Evolutionary conservation across 2,113 vertebrate species (phyloP), one percentile per base, ranked within the genome.

Genomic region (Sardina pilchardus): DNA sequence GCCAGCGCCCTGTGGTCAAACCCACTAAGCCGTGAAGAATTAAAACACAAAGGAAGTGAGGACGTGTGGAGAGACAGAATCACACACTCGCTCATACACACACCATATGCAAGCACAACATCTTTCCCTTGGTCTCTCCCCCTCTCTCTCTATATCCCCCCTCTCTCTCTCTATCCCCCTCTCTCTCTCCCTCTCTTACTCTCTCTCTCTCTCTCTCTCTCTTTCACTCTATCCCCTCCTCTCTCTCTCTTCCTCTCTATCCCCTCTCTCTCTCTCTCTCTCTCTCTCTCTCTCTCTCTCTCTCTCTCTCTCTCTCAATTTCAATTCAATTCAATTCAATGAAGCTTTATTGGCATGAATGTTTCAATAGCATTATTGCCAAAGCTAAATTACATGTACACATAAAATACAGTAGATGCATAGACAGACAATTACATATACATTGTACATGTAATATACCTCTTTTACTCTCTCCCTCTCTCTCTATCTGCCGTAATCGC

Each of bases 41-140:
- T 91, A 26, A 90, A 93, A 92, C 86, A 91, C 71, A 91, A 89
- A 91, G 83, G 67, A 85, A 82, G 75, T 86, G 34, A 44, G 47
- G 86, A 56, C 30, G 90, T 36, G 71, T 36, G 10, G 63, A 78
- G 71, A 78, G 71, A 78, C 19, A 19, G 30, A 36, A 78, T 78
- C 71, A 78, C 71, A 78, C 71, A 36, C 71, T 36, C 30, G 0
- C 67, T 36, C 26, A 75, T 0, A 75, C 67, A 75, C 9, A 34
- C 67, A 8, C 6, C 26, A 63, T n/a, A 6, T 26, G 26, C 4
- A 26, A n/a, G 24, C 9, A 67, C 59, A 30, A 21, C 24, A 56
- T 56, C 53, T 56, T 5, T 56, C 53, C 53, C 17, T 21, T 21
- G 21, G 4, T 67, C 26, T 67, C 59, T 67, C n/a, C 9, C 26